A percentile compares a stretch with the other conserved stretches of the same genome.
Evolutionary conservation across 2,797 vertebrate genomes (phyloP).

Genomic region (Macropus fuliginosus): DNA sequence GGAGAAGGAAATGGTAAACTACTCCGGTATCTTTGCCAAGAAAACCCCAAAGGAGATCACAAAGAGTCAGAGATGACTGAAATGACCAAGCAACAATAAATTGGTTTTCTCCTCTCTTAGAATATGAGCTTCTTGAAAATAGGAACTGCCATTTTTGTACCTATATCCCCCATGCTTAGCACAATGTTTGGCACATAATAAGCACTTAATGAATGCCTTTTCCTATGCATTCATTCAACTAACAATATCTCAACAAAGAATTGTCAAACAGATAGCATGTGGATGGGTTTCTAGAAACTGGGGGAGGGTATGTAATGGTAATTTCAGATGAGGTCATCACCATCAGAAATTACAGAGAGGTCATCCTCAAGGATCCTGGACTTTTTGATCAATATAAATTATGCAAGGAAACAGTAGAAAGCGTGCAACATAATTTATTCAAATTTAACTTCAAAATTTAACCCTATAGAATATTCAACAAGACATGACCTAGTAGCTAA

Average conservation of each 20-base stretch:
- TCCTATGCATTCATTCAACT: background rate
- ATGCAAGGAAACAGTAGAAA: background rate
- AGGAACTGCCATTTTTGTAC: background rate
- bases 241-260: background rate
- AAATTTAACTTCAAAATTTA: background rate
- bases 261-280: background rate
- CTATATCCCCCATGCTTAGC: background rate
- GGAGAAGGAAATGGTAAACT: background rate
- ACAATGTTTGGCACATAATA: background rate
- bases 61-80: background rate
- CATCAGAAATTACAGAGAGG: background rate
- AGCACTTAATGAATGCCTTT: background rate
- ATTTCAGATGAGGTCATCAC: background rate
- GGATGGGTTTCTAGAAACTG: background rate
- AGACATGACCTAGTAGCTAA: background rate
- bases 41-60: background rate
- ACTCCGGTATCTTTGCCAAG: background rate
- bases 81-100: background rate
- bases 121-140: background rate
- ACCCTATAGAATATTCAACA: background rate
- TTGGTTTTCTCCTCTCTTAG: background rate
- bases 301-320: background rate
- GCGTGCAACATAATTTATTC: background rate
- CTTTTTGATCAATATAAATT: background rate
- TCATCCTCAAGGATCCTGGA: background rate